Percentiles rank a stretch among this genome's conserved stretches.
phyloP scores from a whole-genome alignment of 2,888 invertebrate genomes.

The Hemaris fuciformis region DNA sequence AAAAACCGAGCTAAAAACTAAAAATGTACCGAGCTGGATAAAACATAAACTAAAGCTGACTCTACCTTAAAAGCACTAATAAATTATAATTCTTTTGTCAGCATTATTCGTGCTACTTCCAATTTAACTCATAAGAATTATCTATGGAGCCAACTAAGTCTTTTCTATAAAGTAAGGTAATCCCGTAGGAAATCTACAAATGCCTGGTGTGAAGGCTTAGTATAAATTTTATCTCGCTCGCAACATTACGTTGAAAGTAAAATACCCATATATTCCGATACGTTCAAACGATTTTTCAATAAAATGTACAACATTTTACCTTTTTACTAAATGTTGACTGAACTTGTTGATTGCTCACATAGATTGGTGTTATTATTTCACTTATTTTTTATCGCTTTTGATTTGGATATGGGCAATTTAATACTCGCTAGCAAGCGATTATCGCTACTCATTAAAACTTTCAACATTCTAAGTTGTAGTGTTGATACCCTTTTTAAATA shows the following conservation, averaged over 20 bases:
- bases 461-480: no score
- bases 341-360: background rate
- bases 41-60: no score
- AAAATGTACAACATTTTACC: background rate
- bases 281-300: background rate
- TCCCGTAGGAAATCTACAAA: constrained; percentile 9
- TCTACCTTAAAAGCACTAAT: no score
- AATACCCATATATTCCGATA: background rate
- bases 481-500: no score
- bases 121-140: background rate
- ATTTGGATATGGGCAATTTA: no score
- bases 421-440: no score
- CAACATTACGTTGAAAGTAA: background rate
- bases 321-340: background rate
- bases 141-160: background rate
- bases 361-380: no score
- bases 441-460: no score
- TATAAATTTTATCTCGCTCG: constrained; percentile 9
- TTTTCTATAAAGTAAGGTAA: constrained; percentile 7
- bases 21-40: no score
- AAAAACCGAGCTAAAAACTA: no score
- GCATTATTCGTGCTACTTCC: background rate
- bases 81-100: background rate
- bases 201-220: constrained; percentile 7
- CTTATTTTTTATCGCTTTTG: no score